Percentiles rank a stretch among this genome's conserved stretches.
Evolutionary conservation across 2,113 vertebrate genomes (phyloP).

Genomic region (Tamias sibiricus): DNA sequence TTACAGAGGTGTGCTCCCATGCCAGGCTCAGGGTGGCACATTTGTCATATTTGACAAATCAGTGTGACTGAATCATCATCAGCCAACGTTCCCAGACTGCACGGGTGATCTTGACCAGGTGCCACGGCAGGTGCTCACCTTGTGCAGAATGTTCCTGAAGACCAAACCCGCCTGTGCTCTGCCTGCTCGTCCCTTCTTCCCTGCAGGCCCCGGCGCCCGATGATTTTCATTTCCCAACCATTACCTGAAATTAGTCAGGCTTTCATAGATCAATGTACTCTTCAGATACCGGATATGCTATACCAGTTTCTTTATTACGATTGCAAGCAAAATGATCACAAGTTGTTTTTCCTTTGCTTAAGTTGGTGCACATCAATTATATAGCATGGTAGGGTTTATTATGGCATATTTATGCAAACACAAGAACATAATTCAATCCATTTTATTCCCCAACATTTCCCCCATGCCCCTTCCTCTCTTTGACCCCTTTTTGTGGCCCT

Average conservation of each 20-base stretch:
- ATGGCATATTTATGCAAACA: not conserved
- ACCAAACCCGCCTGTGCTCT: no score
- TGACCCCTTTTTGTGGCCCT: not conserved
- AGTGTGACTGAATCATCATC: no score
- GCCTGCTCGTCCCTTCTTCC: no score
- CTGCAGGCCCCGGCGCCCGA: no score
- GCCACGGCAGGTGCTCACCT: no score
- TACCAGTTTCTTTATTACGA: not conserved
- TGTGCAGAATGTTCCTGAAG: no score
- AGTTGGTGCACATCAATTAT: not conserved
- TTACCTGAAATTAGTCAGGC: slow-evolving; percentile 12
- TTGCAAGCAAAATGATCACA: not conserved
- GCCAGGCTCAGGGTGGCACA: no score
- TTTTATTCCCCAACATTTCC: not conserved
- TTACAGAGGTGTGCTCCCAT: no score
- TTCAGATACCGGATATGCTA: not conserved
- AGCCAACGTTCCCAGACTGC: no score
- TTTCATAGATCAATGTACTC: not conserved
- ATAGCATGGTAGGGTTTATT: not conserved
- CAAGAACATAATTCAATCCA: not conserved
- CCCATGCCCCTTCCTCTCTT: not conserved
- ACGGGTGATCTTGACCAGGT: no score
- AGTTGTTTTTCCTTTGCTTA: not conserved
- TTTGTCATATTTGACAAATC: no score
- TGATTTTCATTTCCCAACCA: not conserved